These are phyloP conservation scores for Lacanobia oleracea DNA, from an alignment of 2,888 invertebrate genomes.

Conservation along the genomic window DNA sequence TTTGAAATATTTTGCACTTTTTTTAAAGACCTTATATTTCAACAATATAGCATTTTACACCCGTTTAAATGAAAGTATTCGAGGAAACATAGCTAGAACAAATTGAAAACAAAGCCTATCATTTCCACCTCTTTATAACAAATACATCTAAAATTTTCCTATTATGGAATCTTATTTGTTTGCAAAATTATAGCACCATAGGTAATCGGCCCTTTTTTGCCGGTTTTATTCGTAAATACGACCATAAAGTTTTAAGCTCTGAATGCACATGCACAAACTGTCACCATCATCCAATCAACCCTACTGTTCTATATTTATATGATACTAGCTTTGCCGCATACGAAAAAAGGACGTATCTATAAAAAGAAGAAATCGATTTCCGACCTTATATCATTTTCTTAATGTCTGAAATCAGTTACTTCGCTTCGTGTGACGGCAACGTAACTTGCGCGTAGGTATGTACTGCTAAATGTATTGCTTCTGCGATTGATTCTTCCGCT, in stretches of 20 bases:
- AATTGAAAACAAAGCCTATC: background rate
- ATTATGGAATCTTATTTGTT: background rate
- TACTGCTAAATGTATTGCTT: too few species aligned
- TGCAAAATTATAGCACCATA: background rate
- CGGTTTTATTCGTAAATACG: background rate
- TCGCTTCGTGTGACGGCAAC: too few species aligned
- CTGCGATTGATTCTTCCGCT: too few species aligned
- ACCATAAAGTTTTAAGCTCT: background rate
- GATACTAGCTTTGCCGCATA: too few species aligned
- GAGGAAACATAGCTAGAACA: background rate
- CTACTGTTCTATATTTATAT: background rate
- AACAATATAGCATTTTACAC: background rate
- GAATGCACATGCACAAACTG: background rate
- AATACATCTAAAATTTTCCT: background rate
- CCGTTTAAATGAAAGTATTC: background rate
- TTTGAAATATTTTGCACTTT: background rate
- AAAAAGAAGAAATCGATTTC: too few species aligned
- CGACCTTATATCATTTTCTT: too few species aligned
- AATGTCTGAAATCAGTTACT: too few species aligned
- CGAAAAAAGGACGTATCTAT: too few species aligned
- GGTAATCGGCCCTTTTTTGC: background rate
- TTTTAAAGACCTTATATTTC: background rate
- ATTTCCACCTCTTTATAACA: background rate
- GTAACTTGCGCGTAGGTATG: too few species aligned
- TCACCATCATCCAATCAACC: background rate